Percentiles rank a stretch among this genome's conserved stretches.
Evolutionary conservation across 1,140 invertebrate species (phyloP).

Genomic region (Macrotrachela quadricornifera): DNA sequence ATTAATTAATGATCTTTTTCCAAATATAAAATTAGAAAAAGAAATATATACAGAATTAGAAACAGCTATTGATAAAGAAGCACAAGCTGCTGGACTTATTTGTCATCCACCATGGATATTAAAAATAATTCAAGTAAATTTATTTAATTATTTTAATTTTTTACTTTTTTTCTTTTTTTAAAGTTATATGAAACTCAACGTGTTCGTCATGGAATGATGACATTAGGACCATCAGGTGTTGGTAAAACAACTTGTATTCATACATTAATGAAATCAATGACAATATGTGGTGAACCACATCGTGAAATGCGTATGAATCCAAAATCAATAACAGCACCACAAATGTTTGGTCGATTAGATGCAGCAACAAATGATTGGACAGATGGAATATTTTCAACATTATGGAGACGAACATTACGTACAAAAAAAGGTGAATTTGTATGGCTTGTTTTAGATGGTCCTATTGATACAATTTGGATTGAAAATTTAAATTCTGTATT

Average conservation of each 20-base stretch:
- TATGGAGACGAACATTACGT: conserved; percentile 79
- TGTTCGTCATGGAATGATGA: conserved; percentile 67
- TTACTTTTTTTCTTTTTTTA: too few species aligned
- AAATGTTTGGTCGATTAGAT: conserved; percentile 87
- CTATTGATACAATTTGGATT: conserved; percentile 32
- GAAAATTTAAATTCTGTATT: conserved; percentile 32
- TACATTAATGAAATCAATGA: conserved; percentile 71
- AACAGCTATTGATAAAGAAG: conserved; percentile 19
- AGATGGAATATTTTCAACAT: conserved; percentile 81
- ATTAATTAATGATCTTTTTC: conserved; percentile 77
- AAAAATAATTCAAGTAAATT: conserved; percentile 55
- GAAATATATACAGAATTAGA: conserved; percentile 55
- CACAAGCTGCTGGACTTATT: conserved; percentile 41
- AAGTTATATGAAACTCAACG: too few species aligned
- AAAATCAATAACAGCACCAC: conserved; percentile 79
- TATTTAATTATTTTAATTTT: too few species aligned
- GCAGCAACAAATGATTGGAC: conserved; percentile 95
- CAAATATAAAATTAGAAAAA: conserved; percentile 71
- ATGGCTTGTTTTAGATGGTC: conserved; percentile 30
- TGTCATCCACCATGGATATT: conserved; percentile 77
- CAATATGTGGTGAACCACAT: conserved; percentile 55
- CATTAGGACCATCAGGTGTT: conserved; percentile 72
- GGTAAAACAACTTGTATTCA: conserved; percentile 86
- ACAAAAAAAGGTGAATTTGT: conserved; percentile 48
- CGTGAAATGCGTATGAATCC: conserved; percentile 95